Base-by-base conservation (phyloP, 1,140 invertebrate genomes). In the Drosophila lowei region DNA sequence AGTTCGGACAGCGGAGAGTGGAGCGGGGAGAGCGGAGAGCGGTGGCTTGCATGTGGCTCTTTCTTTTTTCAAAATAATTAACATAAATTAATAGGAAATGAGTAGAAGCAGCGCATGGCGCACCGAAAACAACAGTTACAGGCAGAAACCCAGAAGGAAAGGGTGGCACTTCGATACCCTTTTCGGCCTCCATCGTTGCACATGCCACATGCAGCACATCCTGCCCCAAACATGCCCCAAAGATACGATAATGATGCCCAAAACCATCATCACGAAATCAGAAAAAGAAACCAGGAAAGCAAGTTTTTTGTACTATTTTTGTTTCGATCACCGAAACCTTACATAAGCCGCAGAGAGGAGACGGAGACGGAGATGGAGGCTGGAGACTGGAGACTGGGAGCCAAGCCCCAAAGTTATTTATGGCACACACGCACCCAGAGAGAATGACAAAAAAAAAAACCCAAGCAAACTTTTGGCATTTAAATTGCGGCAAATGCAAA, bases 71-170 rank as follows among this genome's bases (percentile, higher is more conserved):
- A 76, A 85, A 85, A 85, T 86, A 85, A 85, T 85, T 85, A 81
- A 81, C 81, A 85, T 85, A 85, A 86, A 85, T 85, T 85, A 85
- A 85, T 85, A 85, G 81, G 81, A 86, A 85, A 86, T 77, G 81
- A 77, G 73, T 80, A 70, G 77, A 86, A 75, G 76, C 52, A 74
- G 67, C 72, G 63, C 76, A 41, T 25, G 48, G 34, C 42, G 63
- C 53, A 63, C 44, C 34, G 3, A 13, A 13, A 66, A 55, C 48
- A 71, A 79, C 80, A 80, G 80, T 80, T 85, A 85, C 62, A 48
- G 25, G 16, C 34, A 54, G 48, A 30, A 13, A 16, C 4, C 13
- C 1, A 48, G 6, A 16, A 68, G 23, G 63, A 28, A 41, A 48
- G 42, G 11, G 11, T 13, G 11, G 11, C 34, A 38, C 13, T 9